Conservation (phyloP, 30 jellyfish, hydroid and myxozoan species). For the Phacellophora camtschatica region DNA sequence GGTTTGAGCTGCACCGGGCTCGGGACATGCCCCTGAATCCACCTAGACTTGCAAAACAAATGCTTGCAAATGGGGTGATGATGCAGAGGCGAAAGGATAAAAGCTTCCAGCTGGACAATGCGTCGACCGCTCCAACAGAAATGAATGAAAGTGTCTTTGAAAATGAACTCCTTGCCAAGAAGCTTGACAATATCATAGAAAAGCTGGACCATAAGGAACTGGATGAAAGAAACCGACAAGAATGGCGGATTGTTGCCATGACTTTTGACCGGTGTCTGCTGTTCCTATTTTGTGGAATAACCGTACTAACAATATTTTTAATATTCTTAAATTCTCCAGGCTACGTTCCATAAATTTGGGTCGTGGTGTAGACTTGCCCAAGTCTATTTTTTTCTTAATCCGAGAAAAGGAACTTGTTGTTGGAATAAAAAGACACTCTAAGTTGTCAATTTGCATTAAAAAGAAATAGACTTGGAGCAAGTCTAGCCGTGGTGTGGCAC, state of each 20-base stretch:
- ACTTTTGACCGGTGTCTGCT: constrained; percentile 70
- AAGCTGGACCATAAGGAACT: constrained; percentile 43
- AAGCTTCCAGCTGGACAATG: background rate
- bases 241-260: constrained; percentile 91
- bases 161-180: constrained; percentile 15
- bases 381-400: too few relatives aligned
- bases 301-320: constrained; percentile 14
- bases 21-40: background rate
- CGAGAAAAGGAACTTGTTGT: too few relatives aligned
- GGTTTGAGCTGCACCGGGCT: background rate
- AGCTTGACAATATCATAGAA: constrained; percentile 54
- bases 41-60: background rate
- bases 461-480: too few relatives aligned
- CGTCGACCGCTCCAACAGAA: constrained; percentile 15
- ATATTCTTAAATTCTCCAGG: constrained; percentile 71
- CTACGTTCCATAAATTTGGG: constrained; percentile 35
- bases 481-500: too few relatives aligned
- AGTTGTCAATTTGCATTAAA: too few relatives aligned
- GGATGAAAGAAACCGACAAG: constrained; percentile 49
- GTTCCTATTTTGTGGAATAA: constrained; percentile 25
- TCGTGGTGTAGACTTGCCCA: too few relatives aligned
- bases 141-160: background rate
- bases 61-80: constrained; percentile 22
- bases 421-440: too few relatives aligned
- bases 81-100: constrained; percentile 28